Conservation (phyloP, 30 jellyfish, hydroid and myxozoan species). For the Haliclystus octoradiatus region DNA sequence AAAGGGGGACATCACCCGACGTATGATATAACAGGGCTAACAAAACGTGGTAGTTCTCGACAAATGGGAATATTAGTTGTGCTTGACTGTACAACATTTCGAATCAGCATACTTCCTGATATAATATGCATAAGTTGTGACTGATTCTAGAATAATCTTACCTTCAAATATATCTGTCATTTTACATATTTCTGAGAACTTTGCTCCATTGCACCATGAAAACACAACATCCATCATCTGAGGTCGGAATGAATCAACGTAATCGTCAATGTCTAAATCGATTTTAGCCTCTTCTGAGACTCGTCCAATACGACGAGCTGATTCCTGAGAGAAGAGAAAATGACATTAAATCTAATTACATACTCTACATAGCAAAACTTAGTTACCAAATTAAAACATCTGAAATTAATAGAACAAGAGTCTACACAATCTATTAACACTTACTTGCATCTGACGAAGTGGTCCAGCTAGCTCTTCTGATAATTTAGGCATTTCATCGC, state of each 20-base stretch:
- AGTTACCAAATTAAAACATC: too few relatives aligned
- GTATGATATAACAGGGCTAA: too few relatives aligned
- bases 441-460: conserved; percentile 97
- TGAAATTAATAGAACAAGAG: too few relatives aligned
- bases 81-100: too few relatives aligned
- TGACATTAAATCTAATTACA: background rate
- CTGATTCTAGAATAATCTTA: conserved; percentile 4
- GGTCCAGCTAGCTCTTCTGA: conserved; percentile 99
- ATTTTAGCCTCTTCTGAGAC: conserved; percentile 96
- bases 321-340: conserved; percentile 38
- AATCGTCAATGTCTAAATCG: conserved; percentile 71
- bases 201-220: conserved; percentile 98
- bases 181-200: conserved; percentile 91
- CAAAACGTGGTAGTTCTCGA: too few relatives aligned
- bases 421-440: too few relatives aligned
- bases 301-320: conserved; percentile 96
- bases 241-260: conserved; percentile 84
- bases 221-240: conserved; percentile 97
- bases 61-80: too few relatives aligned
- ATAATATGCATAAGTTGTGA: too few relatives aligned
- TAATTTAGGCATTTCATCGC: conserved; percentile 80
- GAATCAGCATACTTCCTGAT: too few relatives aligned
- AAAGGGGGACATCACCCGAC: too few relatives aligned
- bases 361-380: background rate
- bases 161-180: conserved; percentile 99